Base-by-base conservation (phyloP, 2,888 invertebrate species). In the Gibbula magus region DNA sequence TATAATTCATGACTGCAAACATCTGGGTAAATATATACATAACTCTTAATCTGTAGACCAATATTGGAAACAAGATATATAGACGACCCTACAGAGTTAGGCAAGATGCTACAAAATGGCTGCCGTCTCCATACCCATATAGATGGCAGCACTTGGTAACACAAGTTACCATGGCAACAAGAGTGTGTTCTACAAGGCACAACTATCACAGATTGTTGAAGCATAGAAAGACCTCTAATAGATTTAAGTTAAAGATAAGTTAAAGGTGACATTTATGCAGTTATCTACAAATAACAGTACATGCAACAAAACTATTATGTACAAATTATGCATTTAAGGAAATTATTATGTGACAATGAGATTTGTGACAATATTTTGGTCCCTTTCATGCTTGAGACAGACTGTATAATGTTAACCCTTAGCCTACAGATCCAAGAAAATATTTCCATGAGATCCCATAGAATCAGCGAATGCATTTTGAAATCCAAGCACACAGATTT, bases 181-280 rank as follows among this genome's bases (percentile, higher is more conserved):
- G 45, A 45, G 45, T 45, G 45, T 45, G 45, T 45, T 45, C 70
- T 70, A 70, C 70, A 70, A 35, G 70, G 39, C 39, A 70, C 70
- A 35, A 39, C 70, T 70, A 70, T 70, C 70, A 70, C 70, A 70
- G 70, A 70, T 35, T 70, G 10, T 29, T 70, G n/a, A 70, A 39
- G 32, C 70, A 70, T 7, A 39, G 70, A 70, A 70, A 70, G 70
- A 70, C 39, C 29, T 35, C 70, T 70, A 70, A 35, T 70, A 70
- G 22, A 56, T 56, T 22, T 56, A 56, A 56, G 56, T 56, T 20
- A 35, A 70, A 70, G 29, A 70, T 70, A n/a, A n/a, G 20, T 35
- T 39, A 70, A n/a, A 35, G 29, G 39, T n/a, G 35, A 35, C 29
- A 35, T 35, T 18, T 18, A 70, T 18, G 32, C 32, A 70, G 35